Conservation (phyloP, 2,797 vertebrate genomes). For the Tenualosa ilisha region DNA sequence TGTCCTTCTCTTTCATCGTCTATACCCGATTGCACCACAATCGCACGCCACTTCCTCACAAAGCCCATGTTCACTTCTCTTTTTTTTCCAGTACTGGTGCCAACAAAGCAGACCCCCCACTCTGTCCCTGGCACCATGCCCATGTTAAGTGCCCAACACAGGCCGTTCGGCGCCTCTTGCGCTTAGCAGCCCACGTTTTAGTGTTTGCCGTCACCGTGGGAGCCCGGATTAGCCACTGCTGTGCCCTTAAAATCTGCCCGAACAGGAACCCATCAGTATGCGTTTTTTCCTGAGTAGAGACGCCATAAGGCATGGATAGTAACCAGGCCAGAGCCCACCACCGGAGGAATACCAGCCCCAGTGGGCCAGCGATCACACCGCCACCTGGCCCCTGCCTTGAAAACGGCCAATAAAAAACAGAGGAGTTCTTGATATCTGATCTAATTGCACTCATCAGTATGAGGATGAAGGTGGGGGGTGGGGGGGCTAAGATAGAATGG, state of each 20-base stretch:
- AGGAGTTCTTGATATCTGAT: constrained; percentile 63
- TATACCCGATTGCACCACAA: constrained; percentile 66
- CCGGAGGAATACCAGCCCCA: constrained; percentile 46
- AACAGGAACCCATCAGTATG: constrained; percentile 60
- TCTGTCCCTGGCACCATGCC: constrained; percentile 70
- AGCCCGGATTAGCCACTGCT: constrained; percentile 63
- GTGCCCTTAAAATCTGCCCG: constrained; percentile 65
- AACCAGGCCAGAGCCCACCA: constrained; percentile 38
- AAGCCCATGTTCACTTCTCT: constrained; percentile 34
- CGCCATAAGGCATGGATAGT: constrained; percentile 44
- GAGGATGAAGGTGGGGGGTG: constrained; percentile 41
- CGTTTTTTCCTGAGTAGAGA: constrained; percentile 58
- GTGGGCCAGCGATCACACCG: constrained; percentile 31
- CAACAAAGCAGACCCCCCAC: constrained; percentile 62
- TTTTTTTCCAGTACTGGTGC: constrained; percentile 65
- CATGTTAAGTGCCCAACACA: constrained; percentile 62
- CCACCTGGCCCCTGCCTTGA: constrained; percentile 58
- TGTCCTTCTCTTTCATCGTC: constrained; percentile 83
- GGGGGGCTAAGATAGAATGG: constrained; percentile 38
- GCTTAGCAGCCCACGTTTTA: constrained; percentile 77
- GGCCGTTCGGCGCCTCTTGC: constrained; percentile 73
- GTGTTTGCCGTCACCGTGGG: constrained; percentile 71
- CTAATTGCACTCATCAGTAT: constrained; percentile 65
- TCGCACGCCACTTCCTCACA: constrained; percentile 62
- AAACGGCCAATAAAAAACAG: constrained; percentile 53